phyloP scores from a whole-genome alignment of 2,888 invertebrate genomes.

The Eueremaeus valkanovi region DNA sequence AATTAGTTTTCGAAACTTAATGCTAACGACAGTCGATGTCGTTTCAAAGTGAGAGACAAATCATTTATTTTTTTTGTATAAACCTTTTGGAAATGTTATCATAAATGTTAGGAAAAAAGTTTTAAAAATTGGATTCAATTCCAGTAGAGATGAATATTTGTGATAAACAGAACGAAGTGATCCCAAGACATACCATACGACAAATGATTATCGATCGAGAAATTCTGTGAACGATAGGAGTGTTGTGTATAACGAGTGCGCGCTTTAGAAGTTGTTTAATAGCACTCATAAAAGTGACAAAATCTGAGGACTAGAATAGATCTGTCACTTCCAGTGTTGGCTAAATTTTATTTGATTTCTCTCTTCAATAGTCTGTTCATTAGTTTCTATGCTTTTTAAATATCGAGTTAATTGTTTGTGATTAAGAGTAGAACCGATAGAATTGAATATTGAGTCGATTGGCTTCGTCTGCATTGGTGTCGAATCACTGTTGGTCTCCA shows the following conservation, averaged over 20 bases:
- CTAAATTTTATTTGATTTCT: no score
- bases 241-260: conserved; percentile 5
- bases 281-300: not conserved
- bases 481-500: not conserved
- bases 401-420: no score
- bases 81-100: no score
- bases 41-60: not conserved
- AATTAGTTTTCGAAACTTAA: not conserved
- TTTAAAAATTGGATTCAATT: no score
- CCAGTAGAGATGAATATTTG: not conserved
- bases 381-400: no score
- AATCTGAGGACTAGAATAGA: not conserved
- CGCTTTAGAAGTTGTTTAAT: not conserved
- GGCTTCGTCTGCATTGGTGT: not conserved
- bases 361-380: no score
- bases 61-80: not conserved
- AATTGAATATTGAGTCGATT: not conserved
- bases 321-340: not conserved
- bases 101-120: no score
- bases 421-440: no score
- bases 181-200: not conserved
- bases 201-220: not conserved
- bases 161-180: not conserved
- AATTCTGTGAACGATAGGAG: not conserved
- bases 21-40: not conserved